Evolutionary conservation across 92 coral and sea anemone species (phyloP), one percentile per base, ranked within the genome.

Genomic region (Epizoanthus rinbou): DNA sequence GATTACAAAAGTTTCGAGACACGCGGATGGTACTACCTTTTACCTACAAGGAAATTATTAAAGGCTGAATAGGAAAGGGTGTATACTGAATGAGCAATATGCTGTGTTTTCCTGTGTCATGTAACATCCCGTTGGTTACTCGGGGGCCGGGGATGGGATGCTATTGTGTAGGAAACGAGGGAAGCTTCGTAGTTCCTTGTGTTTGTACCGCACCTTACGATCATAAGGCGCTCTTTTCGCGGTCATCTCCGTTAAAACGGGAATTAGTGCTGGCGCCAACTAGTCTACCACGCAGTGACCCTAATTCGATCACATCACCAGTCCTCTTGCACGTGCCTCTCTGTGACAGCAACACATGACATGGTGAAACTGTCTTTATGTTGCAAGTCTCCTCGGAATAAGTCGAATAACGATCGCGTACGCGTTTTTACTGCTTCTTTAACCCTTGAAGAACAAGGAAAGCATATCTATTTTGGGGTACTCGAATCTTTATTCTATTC

Each of bases 31-130:
- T 21, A 50, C 10, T 47, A 39, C 74, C n/a, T 72, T 2, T 45
- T n/a, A 33, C 67, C 68, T 54, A 57, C 80, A 75, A 75, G 80
- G 62, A 56, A 18, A 75, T 75, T 57, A 75, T 57, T 75, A 57
- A 75, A 75, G 10, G 8, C 3, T 9, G 24, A 24, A 58, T 6
- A 13, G 53, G 33, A 17, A 24, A 28, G 45, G 81, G 41, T 8
- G 25, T 59, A 19, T 59, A 11, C 31, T 28, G 31, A 39, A 4
- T 16, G 21, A 23, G 41, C 33, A 43, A 76, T 25, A 76, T 21
- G 3, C 3, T 33, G 25, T 62, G 19, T 37, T 60, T 59, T 41
- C 59, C 54, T 78, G 57, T 78, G 0, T 43, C 13, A 15, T 60
- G 31, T 7, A 5, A 59, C 22, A 31, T 76, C 70, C 58, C 70